phyloP scores from a whole-genome alignment of 2,888 invertebrate genomes.

The Cataglyphis rosenhaueri region DNA sequence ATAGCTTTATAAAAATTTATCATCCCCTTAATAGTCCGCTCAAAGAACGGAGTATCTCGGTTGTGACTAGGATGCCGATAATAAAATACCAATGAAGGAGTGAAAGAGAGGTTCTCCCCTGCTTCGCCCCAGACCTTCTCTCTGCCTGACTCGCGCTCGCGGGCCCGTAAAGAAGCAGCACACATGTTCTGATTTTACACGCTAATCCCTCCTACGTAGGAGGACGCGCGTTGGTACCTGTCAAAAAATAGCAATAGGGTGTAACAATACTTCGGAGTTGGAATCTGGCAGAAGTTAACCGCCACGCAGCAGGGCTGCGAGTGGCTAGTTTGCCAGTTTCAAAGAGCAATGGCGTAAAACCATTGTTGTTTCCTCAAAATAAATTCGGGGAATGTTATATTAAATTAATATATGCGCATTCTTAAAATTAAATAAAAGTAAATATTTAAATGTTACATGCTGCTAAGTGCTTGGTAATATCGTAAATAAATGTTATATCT shows the following conservation, averaged over 20 bases:
- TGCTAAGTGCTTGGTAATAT: not conserved
- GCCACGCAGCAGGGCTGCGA: slow-evolving; percentile 75
- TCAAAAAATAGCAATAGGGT: slow-evolving; percentile 77
- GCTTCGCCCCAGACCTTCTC: not conserved
- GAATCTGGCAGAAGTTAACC: slow-evolving; percentile 78
- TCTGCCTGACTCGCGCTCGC: slow-evolving; percentile 2
- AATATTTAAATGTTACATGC: not conserved
- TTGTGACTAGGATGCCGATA: slow-evolving; percentile 65
- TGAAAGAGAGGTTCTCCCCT: slow-evolving; percentile 66
- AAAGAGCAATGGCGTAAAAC: slow-evolving; percentile 69
- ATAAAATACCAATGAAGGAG: slow-evolving; percentile 71
- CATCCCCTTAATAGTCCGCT: slow-evolving; percentile 71
- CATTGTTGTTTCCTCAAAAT: not conserved
- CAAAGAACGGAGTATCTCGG: slow-evolving; percentile 56
- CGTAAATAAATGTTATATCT: not conserved
- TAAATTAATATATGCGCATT: not conserved
- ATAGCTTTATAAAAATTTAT: slow-evolving; percentile 72
- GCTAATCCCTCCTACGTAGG: slow-evolving; percentile 77
- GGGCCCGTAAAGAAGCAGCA: slow-evolving; percentile 50
- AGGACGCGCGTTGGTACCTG: slow-evolving; percentile 77
- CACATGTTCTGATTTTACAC: slow-evolving; percentile 67
- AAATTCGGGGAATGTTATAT: not conserved
- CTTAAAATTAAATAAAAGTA: not conserved
- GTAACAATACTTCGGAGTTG: slow-evolving; percentile 74
- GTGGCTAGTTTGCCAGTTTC: slow-evolving; percentile 73